Evolutionary conservation across 2,113 vertebrate species (phyloP).

Genomic region (Ardeotis arabs): DNA sequence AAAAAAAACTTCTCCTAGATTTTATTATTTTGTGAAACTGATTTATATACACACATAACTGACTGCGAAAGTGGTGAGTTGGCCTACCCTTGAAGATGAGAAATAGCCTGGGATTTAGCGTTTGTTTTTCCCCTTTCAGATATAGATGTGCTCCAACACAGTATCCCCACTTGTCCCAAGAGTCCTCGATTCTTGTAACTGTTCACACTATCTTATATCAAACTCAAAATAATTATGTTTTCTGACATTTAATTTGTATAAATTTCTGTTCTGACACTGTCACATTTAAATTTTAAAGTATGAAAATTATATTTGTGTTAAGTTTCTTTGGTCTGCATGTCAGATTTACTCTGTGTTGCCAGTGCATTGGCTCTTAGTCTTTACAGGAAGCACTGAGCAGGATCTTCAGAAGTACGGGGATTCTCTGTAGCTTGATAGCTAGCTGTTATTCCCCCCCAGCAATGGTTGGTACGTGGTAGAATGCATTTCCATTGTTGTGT

Average conservation of each 20-base stretch:
- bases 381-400: background rate
- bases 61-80: background rate
- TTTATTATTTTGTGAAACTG: background rate
- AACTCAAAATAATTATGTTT: background rate
- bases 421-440: background rate
- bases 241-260: background rate
- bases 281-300: background rate
- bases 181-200: background rate
- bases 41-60: background rate
- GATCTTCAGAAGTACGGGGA: background rate
- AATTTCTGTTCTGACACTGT: background rate
- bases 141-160: background rate
- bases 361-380: background rate
- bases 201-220: background rate
- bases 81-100: background rate
- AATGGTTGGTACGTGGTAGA: rapidly evolving
- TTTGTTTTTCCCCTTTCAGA: background rate
- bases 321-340: background rate
- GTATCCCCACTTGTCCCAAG: background rate
- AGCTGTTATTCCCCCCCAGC: background rate
- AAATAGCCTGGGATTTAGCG: background rate
- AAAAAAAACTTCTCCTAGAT: background rate
- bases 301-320: background rate
- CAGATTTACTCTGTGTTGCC: background rate
- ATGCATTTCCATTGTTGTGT: background rate